Base-by-base conservation (phyloP, 2,113 vertebrate species). In the Varanus komodoensis region DNA sequence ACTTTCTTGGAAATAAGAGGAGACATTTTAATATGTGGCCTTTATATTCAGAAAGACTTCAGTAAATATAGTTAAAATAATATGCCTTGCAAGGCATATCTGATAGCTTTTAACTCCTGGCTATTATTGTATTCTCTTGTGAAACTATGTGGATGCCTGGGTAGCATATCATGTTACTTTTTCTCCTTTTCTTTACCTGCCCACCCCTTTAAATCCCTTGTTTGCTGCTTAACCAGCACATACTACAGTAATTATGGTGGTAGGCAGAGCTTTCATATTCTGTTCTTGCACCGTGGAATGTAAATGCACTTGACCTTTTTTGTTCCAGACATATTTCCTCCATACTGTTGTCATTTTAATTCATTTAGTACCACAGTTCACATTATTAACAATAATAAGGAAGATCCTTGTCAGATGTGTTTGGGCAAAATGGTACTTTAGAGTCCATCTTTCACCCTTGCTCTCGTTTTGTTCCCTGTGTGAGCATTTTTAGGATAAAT, bases 291-390 rank as follows among this genome's bases (percentile, higher is more conserved):
- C 73, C 27, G 86, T 77, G 64, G n/a, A 94, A 52, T 86, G 92
- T 92, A 92, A 85, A 64, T 83, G 69, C 82, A 25, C 92, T 89
- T 89, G 61, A 89, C 77, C n/a, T 44, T 92, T 93, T 61, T 89
- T 23, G 86, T 71, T 44, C 61, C 91, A 57, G 77, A 21, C 52
- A 83, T 91, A 5, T 89, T 95, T 81, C 68, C 29, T 38, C 78
- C 64, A 68, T 86, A 32, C 1, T 0, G 87, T 92, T 92, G 19
- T 89, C 29, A 82, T 8, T 17, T 69, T 14, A 80, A 80, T 69
- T 93, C 50, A 85, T 86, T 92, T 90, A 94, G 69, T 61, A 73
- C 11, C 7, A 68, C 54, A 64, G 48, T 88, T 93, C 17, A 12
- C 87, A 0, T 89, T 89, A 90, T 83, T 94, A 88, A 79, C 0